Evolutionary conservation across 2,797 vertebrate genomes (phyloP).

Genomic region (Chaenodraco wilsoni): DNA sequence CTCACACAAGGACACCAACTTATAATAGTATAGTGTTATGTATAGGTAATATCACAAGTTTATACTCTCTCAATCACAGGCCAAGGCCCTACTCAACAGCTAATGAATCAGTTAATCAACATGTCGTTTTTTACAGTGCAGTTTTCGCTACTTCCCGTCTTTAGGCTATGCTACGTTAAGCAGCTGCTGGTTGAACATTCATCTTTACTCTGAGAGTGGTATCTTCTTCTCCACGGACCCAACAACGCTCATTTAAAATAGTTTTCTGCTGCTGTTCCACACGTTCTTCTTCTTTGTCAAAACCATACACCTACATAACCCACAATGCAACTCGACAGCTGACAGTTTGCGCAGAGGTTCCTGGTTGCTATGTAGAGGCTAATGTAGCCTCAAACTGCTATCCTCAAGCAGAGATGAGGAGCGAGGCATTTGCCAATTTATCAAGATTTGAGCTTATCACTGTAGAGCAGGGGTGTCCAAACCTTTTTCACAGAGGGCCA

Average conservation of each 20-base stretch:
- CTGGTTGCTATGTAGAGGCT: no score
- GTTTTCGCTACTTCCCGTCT: neutral
- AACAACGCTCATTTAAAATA: neutral
- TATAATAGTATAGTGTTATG: conserved; percentile 14
- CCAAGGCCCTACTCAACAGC: neutral
- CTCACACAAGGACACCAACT: neutral
- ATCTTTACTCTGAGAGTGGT: neutral
- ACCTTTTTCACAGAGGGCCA: no score
- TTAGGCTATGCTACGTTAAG: neutral
- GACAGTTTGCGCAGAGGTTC: no score
- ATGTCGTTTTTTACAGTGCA: neutral
- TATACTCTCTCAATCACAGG: neutral
- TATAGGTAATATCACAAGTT: conserved; percentile 10
- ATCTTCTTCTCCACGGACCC: neutral
- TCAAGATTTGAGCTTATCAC: no score
- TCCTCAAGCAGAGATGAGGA: no score
- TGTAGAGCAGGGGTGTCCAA: no score
- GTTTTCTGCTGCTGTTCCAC: neutral
- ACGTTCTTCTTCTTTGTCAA: no score
- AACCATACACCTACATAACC: no score
- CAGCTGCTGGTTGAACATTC: neutral
- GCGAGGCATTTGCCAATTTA: no score
- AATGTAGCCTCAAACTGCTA: no score
- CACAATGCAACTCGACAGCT: no score
- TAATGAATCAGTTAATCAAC: neutral